Evolutionary conservation across 92 coral and sea anemone species (phyloP), one percentile per base, ranked within the genome.

Genomic region (Zoanthus sociatus): DNA sequence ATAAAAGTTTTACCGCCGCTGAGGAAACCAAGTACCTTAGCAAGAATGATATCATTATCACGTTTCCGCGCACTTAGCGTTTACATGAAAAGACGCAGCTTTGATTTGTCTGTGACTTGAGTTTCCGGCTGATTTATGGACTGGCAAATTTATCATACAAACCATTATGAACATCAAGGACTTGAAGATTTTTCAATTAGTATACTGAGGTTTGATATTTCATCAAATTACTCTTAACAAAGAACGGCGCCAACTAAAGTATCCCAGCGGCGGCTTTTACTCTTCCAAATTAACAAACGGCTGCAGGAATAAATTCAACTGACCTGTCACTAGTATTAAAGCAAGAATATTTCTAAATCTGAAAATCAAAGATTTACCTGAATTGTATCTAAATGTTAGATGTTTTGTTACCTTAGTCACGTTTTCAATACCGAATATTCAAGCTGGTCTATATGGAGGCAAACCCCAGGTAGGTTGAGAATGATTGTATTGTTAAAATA

Each of bases 211-310:
- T 30, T 71, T 10, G 18, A 68, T 37, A 68, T 68, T 68, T 68
- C 75, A 71, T 30, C 75, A 71, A 71, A 71, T 71, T 71, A 71
- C 12, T 71, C 46, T 71, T 71, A 71, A 71, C 75, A 71, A 71
- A 45, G 69, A 30, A 71, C 73, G 37, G 73, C 33, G 42, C 42
- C 75, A 13, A 64, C 10, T 6, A 64, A 64, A 64, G 15, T 64
- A 15, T 10, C 17, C 71, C 21, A 10, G 71, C 71, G 71, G 15
- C 17, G 71, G 71, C 71, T 64, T 64, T 10, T 10, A 64, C 15
- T 15, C 18, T 50, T 50, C 12, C 55, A 7, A 7, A 50, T 11
- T 50, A 50, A 11, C 7, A 50, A 50, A 50, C 7, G 9, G 55
- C 55, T 7, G 12, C 55, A 50, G 12, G 55, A 50, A 50, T 50